phyloP scores from a whole-genome alignment of 2,888 invertebrate genomes.

The Stenichneumon culpator region DNA sequence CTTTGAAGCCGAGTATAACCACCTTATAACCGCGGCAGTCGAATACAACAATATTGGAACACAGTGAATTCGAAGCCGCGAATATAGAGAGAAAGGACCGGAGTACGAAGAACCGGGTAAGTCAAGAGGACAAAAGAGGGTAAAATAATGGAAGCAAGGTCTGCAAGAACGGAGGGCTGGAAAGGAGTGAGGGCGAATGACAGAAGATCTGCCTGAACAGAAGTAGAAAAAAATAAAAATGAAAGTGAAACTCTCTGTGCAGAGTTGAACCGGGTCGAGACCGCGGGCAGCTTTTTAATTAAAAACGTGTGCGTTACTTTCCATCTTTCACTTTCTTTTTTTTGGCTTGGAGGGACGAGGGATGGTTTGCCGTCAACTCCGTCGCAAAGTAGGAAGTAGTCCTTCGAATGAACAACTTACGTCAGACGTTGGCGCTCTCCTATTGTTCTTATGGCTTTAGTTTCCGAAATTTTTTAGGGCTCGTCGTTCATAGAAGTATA shows the following conservation, averaged over 20 bases:
- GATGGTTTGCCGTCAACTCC: constrained; percentile 19
- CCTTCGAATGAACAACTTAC: constrained; percentile 27
- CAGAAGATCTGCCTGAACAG: neutral
- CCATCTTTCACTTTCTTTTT: constrained; percentile 16
- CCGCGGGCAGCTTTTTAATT: constrained; percentile 58
- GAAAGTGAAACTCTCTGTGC: neutral
- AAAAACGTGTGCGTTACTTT: constrained; percentile 49
- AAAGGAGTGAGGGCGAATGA: neutral
- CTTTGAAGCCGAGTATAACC: neutral
- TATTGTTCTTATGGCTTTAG: neutral
- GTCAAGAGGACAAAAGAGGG: neutral
- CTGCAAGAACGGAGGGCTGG: neutral
- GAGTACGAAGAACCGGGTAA: neutral
- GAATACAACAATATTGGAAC: neutral
- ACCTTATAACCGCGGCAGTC: neutral
- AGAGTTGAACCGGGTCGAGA: constrained; percentile 35
- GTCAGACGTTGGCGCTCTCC: constrained; percentile 6
- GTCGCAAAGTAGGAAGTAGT: constrained; percentile 14
- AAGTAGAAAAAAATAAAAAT: constrained; percentile 5
- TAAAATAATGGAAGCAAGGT: neutral
- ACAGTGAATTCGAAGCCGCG: neutral
- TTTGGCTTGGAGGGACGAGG: constrained; percentile 22
- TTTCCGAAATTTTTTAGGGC: neutral
- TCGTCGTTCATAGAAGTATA: neutral
- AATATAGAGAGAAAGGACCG: neutral